phyloP scores from a whole-genome alignment of 2,797 vertebrate species.

The Danio aesculapii region DNA sequence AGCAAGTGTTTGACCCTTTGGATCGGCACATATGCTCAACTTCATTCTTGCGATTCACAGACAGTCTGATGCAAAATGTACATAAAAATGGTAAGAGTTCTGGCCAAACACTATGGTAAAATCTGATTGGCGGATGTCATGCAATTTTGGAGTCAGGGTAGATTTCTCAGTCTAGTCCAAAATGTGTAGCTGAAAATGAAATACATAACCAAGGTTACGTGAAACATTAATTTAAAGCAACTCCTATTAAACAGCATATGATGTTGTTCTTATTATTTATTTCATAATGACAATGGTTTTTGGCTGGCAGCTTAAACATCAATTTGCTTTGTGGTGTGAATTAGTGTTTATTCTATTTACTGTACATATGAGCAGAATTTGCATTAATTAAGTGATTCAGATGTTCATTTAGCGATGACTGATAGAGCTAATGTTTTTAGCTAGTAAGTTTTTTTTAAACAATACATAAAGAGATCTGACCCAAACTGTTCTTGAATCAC shows the following conservation, averaged over 20 bases:
- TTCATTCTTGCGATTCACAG: background rate
- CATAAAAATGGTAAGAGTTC: background rate
- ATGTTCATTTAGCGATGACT: background rate
- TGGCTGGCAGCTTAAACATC: too few species aligned
- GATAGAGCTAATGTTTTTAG: background rate
- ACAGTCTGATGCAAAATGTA: constrained; percentile 3
- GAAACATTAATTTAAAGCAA: background rate
- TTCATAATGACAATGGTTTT: background rate
- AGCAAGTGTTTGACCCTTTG: background rate
- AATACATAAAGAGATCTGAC: background rate
- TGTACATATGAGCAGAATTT: background rate
- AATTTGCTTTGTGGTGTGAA: background rate
- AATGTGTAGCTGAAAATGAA: too few species aligned
- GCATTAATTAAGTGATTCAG: background rate
- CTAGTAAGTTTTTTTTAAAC: too few species aligned
- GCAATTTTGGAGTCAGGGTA: background rate
- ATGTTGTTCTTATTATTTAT: background rate
- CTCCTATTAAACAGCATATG: background rate
- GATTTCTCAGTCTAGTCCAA: too few species aligned
- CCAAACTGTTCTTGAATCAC: too few species aligned
- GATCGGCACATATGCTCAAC: background rate
- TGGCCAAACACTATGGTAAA: background rate
- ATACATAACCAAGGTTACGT: too few species aligned
- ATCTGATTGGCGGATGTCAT: background rate
- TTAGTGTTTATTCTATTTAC: background rate